These are phyloP conservation scores for Eudyptes chrysolophus DNA, from an alignment of 2,113 vertebrate genomes.

Conservation along the genomic window DNA sequence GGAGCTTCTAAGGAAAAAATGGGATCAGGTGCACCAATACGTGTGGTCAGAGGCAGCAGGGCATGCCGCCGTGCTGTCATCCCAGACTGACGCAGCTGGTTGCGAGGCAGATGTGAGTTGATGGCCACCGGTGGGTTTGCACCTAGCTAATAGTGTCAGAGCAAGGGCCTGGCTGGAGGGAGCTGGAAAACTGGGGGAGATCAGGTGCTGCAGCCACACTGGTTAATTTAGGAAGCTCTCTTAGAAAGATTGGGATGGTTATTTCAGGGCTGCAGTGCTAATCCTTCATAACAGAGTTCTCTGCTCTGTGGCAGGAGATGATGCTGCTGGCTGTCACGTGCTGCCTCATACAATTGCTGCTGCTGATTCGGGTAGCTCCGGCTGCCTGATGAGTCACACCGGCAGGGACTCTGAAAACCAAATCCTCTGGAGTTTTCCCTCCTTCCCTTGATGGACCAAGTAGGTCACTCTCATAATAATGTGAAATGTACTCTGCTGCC, in stretches of 20 bases:
- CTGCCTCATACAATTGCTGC: background rate
- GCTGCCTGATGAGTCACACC: background rate
- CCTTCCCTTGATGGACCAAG: background rate
- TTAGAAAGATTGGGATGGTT: background rate
- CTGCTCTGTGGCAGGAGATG: background rate
- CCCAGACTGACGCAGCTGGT: background rate
- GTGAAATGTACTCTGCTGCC: background rate
- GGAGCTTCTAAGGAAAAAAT: background rate
- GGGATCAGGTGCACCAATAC: accelerated
- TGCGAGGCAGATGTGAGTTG: background rate
- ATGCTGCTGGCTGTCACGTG: background rate
- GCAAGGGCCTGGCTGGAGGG: background rate
- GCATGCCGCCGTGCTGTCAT: accelerated
- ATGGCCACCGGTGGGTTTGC: background rate
- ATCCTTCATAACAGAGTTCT: background rate
- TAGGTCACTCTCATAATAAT: background rate
- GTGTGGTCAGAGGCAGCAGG: background rate
- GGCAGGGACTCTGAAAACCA: background rate
- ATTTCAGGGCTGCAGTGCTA: background rate
- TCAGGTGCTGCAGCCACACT: background rate
- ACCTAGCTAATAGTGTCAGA: background rate
- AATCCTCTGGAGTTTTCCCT: background rate
- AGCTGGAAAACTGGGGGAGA: background rate
- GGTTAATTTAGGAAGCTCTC: background rate
- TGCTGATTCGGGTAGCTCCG: background rate